Base-by-base conservation (phyloP, 2,888 invertebrate genomes). In the Campaea margaritaria region DNA sequence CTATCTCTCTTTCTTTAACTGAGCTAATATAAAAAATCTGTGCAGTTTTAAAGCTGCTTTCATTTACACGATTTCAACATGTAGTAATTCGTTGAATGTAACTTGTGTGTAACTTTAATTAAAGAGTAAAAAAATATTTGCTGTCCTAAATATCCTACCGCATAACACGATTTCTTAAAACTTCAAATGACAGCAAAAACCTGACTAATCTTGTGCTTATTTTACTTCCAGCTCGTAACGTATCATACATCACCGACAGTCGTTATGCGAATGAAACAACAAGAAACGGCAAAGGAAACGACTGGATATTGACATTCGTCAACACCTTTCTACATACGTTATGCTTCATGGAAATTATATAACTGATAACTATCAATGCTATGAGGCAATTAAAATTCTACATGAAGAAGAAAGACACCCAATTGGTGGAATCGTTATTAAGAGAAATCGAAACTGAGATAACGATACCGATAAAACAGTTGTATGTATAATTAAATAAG, bases 191-290 rank as follows among this genome's bases (percentile, higher is more conserved):
- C 61, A 57, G 64, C 68, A 79, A 79, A 67, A 75, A 73, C 69
- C 53, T 67, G 42, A 62, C 67, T 74, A 68, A 75, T 77, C 68
- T 74, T 62, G 60, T 72, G 60, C 72, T 65, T 66, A 71, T 79
- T 79, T 79, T 75, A 75, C 78, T 82, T 70, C 49, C 82, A 83
- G 83, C 55, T 58, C 43, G 42, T 53, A 58, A 55, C 43, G 42
- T 53, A 58, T 53, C 43, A 62, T 62, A 69, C 63, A 70, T 73
- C 73, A 70, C 64, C 49, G 52, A 59, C 66, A 65, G 64, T 74
- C 73, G 67, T 74, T 72, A 73, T 64, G 47, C 43, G 50, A 53
- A 54, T 39, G 58, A 58, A 66, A 59, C 56, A 69, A 68, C 71
- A 62, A 68, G 59, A 56, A 58, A 64, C 64, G 65, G 68, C 62